Evolutionary conservation across 2,797 vertebrate species (phyloP), one percentile per base, ranked within the genome.

Genomic region (Helarctos malayanus): DNA sequence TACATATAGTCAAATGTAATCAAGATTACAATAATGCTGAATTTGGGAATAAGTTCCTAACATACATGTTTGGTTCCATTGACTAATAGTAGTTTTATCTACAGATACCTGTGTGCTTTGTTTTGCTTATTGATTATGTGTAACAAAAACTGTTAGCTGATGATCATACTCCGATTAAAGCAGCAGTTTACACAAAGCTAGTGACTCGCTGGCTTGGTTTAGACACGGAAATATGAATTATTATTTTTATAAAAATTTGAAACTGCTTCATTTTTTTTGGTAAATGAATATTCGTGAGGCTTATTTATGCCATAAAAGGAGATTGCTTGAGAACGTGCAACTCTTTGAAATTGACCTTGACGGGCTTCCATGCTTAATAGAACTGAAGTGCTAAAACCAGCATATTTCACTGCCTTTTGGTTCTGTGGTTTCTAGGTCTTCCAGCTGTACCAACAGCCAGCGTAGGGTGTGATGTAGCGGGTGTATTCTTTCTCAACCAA

Each of bases 171-270:
- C 25, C 78, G 32, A 71, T 81, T 9, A 94, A 57, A 96, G 27
- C n/a, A 92, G 25, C 9, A 45, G 16, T 84, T 95, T 25, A 63
- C 35, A 56, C 3, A 16, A 75, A 71, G 4, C 19, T 69, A 41
- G 5, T 78, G 57, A 83, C 3, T 79, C 82, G 41, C 21, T 87
- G 57, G 15, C 25, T 97, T 86, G 4, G 84, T 57, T 90, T 89
- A 94, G 16, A 2, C 32, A 63, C 2, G 85, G 25, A 95, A 95
- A 80, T 25, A 89, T 56, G 49, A 89, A 79, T 95, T 92, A 78
- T 47, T 92, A 5, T 94, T 81, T 79, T 89, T 41, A 63, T 79
- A 6, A 2, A 73, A 85, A 81, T 76, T 73, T 87, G 10, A 81
- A 63, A 73, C 54, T 82, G 19, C 15, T 5, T 88, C 2, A 61